Percentiles rank a stretch among this genome's conserved stretches.
Evolutionary conservation across 2,888 invertebrate genomes (phyloP).

Genomic region (Synanthedon vespiformis): DNA sequence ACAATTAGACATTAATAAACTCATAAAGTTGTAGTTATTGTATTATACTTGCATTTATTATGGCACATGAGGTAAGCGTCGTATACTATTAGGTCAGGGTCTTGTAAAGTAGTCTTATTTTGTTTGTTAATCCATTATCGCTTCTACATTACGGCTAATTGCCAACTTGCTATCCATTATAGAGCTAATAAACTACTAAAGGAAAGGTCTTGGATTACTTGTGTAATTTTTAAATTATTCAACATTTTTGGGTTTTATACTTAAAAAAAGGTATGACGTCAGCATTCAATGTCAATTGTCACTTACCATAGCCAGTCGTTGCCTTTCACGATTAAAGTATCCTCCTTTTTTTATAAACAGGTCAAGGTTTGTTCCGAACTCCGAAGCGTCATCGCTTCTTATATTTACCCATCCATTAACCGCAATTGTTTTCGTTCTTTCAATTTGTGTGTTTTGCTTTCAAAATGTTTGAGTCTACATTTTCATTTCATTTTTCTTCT

Average conservation of each 20-base stretch:
- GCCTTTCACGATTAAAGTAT: neutral
- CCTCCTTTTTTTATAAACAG: constrained; percentile 13
- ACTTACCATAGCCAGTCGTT: neutral
- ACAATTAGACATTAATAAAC: too few species aligned
- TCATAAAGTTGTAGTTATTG: neutral
- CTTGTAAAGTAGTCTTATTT: constrained; percentile 1
- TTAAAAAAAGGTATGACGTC: neutral
- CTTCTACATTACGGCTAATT: constrained; percentile 4
- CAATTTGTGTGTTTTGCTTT: neutral
- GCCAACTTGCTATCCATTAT: too few species aligned
- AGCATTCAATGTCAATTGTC: neutral
- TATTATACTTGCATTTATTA: neutral
- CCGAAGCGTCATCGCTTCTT: constrained; percentile 43
- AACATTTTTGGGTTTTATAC: neutral
- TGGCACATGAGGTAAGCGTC: neutral
- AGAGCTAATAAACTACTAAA: too few species aligned
- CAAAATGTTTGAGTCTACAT: neutral
- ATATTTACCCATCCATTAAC: constrained; percentile 53
- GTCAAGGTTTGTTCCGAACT: constrained; percentile 42
- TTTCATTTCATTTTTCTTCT: neutral
- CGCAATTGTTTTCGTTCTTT: constrained; percentile 28
- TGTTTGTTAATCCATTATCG: constrained; percentile 5
- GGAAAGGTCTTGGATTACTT: too few species aligned
- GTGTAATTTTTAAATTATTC: too few species aligned
- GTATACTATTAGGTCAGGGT: constrained; percentile 7